Base-by-base conservation (phyloP, 2,888 invertebrate species). In the Macrostomum cliftonense region DNA sequence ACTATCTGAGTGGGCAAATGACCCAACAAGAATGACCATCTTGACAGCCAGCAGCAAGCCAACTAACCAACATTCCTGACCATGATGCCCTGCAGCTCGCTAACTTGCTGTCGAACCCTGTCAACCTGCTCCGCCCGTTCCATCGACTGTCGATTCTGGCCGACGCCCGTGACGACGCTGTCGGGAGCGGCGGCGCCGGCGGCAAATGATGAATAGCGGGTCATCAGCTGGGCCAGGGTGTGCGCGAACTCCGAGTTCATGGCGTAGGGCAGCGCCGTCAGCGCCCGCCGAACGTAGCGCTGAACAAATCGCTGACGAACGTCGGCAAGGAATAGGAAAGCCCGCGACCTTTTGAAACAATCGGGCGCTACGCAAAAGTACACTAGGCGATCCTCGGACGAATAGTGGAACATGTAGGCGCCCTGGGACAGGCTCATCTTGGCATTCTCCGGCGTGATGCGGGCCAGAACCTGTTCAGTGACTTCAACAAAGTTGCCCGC, bases 401-500 rank as follows among this genome's bases (percentile, higher is more conserved):
- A 78, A 63, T 89, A 91, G 65, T 91, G 89, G 65, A 89, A 89
- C 52, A 89, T 72, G 68, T 87, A 91, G 64, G 80, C 68, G 53
- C 84, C 85, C 73, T 91, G 88, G 1, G 86, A 81, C 65, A 89
- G 88, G 1, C 89, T 89, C 55, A 89, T 75, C 68, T 86, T 88
- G 57, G 85, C 82, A 74, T 88, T 81, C 53, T 83, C 80, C n/a
- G 81, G 77, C 17, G 82, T 78, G 63, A 91, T 89, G 72, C 83
- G 85, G 1, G 79, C 75, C 49, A 91, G 74, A 54, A 91, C 82
- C 67, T 86, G 85, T 67, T 88, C 86, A 0, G 87, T 83, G 9
- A 91, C 86, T 74, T 91, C 89, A 1, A 82, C 81, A 69, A 91
- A 91, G 71, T 93, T 91, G 13, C 91, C 91, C 53, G 82, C 79